Evolutionary conservation across 2,888 invertebrate species (phyloP).

Genomic region (Strigamia maritima): DNA sequence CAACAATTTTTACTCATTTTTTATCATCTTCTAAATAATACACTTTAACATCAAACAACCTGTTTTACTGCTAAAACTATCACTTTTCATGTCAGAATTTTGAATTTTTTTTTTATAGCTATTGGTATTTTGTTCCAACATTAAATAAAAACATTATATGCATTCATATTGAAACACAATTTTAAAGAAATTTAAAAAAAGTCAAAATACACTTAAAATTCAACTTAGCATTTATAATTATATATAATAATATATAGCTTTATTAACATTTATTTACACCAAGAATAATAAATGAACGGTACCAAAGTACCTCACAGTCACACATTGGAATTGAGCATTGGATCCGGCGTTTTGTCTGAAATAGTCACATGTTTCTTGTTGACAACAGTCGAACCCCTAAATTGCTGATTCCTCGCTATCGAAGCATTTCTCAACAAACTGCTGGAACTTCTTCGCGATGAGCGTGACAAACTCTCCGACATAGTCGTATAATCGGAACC

Average conservation of each 20-base stretch:
- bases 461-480: conserved; percentile 22
- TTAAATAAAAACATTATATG: no score
- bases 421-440: not conserved
- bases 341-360: not conserved
- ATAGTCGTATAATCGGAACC: conserved; percentile 15
- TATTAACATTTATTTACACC: conserved; percentile 9
- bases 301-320: not conserved
- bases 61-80: not conserved
- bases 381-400: not conserved
- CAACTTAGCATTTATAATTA: not conserved
- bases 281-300: not conserved
- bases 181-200: not conserved
- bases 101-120: no score
- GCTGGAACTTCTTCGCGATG: conserved; percentile 29
- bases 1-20: not conserved
- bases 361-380: not conserved
- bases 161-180: not conserved
- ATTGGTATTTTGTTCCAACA: no score
- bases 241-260: not conserved
- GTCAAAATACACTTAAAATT: not conserved
- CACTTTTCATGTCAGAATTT: not conserved
- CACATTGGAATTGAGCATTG: not conserved
- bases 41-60: not conserved
- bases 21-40: not conserved
- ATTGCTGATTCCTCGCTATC: not conserved